Evolutionary conservation across 2,797 vertebrate genomes (phyloP).

Genomic region (Psittacula echo): DNA sequence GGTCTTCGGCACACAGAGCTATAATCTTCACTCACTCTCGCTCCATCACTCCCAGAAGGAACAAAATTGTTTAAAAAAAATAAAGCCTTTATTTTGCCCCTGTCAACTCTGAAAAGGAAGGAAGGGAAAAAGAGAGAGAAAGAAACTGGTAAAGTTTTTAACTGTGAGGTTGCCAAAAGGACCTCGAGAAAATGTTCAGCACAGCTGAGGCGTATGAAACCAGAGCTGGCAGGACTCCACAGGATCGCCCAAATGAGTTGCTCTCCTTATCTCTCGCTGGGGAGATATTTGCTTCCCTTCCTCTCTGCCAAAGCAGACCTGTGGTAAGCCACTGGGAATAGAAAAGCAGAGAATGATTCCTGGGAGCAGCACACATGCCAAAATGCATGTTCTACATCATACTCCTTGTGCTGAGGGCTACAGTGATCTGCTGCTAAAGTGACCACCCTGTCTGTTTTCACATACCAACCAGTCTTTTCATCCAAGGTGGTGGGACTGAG

Average conservation of each 20-base stretch:
- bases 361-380: neutral
- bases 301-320: neutral
- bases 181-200: neutral
- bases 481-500: neutral
- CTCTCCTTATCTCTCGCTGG: neutral
- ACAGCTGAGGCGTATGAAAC: neutral
- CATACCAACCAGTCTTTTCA: neutral
- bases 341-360: neutral
- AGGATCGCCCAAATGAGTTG: neutral
- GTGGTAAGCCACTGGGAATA: neutral
- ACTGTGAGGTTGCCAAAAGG: constrained; percentile 78
- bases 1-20: constrained; percentile 88
- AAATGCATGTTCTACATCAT: neutral
- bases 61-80: constrained; percentile 85
- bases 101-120: constrained; percentile 84
- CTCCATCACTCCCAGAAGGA: constrained; percentile 88
- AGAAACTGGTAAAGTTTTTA: constrained; percentile 84
- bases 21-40: constrained; percentile 99
- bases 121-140: constrained; percentile 75
- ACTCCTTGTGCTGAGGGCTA: neutral
- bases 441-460: neutral
- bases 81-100: constrained; percentile 86
- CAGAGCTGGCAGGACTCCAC: neutral
- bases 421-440: neutral
- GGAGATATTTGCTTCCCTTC: neutral